phyloP scores from a whole-genome alignment of 2,888 invertebrate species.

The Xestia rhomboidea region DNA sequence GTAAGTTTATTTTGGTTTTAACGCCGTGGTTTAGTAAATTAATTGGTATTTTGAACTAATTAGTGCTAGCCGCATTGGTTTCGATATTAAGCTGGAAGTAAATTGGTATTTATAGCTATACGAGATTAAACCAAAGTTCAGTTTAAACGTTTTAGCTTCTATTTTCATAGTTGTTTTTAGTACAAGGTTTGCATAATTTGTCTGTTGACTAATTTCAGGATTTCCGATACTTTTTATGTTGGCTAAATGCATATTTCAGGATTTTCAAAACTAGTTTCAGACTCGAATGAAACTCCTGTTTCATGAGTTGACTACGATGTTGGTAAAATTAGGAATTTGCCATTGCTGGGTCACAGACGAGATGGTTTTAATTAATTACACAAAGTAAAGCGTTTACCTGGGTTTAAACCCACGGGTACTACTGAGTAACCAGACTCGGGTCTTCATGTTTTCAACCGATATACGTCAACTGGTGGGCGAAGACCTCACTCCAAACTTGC shows the following conservation, averaged over 20 bases:
- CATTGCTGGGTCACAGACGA: not conserved
- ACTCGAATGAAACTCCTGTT: not conserved
- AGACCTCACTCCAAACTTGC: not conserved
- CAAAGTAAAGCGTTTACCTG: not conserved
- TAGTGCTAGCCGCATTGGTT: constrained; percentile 21
- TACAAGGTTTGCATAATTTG: no score
- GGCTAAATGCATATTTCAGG: not conserved
- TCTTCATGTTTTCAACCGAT: not conserved
- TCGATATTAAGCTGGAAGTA: constrained; percentile 13
- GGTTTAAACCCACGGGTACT: not conserved
- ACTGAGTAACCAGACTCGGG: no score
- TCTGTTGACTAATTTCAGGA: not conserved
- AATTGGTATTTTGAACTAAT: constrained; percentile 34
- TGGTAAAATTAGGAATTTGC: not conserved
- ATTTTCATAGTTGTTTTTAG: not conserved
- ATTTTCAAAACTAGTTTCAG: not conserved
- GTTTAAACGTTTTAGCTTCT: not conserved
- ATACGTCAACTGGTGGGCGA: not conserved
- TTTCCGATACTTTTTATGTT: no score
- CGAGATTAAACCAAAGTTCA: not conserved
- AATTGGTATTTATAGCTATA: constrained; percentile 14
- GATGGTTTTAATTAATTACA: not conserved
- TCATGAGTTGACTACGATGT: not conserved
- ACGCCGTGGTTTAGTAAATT: constrained; percentile 22
- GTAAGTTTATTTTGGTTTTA: constrained; percentile 12